A percentile compares a stretch with the other conserved stretches of the same genome.
phyloP scores from a whole-genome alignment of 2,888 invertebrate species.

The Nemotelus nigrinus region DNA sequence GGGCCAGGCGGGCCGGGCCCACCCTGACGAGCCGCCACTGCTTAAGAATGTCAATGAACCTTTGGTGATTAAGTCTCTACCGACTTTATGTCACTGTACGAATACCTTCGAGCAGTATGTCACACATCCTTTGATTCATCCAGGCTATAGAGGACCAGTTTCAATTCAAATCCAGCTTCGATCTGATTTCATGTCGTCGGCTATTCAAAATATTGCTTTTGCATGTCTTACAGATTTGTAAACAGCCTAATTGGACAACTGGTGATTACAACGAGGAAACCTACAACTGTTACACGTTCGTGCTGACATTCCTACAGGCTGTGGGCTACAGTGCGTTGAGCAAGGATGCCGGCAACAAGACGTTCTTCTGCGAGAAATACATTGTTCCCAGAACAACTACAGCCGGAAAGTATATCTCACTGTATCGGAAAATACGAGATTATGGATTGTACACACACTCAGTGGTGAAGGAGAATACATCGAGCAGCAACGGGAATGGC shows the following conservation, averaged over 20 bases:
- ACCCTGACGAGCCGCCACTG: too few species aligned
- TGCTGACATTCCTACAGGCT: slow-evolving; percentile 79
- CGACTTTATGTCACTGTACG: too few species aligned
- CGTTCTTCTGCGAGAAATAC: slow-evolving; percentile 81
- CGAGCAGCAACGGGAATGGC: slow-evolving; percentile 18
- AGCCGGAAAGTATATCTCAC: slow-evolving; percentile 84
- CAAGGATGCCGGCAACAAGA: slow-evolving; percentile 72
- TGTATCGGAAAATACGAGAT: slow-evolving; percentile 77
- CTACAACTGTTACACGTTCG: slow-evolving; percentile 89
- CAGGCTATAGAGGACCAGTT: too few species aligned
- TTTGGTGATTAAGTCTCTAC: too few species aligned
- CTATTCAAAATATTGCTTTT: slow-evolving; percentile 29
- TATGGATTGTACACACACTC: slow-evolving; percentile 67
- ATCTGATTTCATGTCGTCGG: background rate
- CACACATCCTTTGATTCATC: too few species aligned
- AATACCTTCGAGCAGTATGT: too few species aligned
- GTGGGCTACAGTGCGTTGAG: slow-evolving; percentile 78
- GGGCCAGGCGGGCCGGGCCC: too few species aligned
- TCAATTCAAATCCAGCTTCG: too few species aligned
- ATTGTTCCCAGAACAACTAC: slow-evolving; percentile 84
- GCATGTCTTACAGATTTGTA: slow-evolving; percentile 64
- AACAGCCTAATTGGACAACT: slow-evolving; percentile 73
- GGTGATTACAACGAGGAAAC: slow-evolving; percentile 78
- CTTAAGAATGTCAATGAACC: too few species aligned
- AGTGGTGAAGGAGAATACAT: slow-evolving; percentile 22